phyloP scores from a whole-genome alignment of 1,140 invertebrate species.

The Thalassaphorura encarpata region DNA sequence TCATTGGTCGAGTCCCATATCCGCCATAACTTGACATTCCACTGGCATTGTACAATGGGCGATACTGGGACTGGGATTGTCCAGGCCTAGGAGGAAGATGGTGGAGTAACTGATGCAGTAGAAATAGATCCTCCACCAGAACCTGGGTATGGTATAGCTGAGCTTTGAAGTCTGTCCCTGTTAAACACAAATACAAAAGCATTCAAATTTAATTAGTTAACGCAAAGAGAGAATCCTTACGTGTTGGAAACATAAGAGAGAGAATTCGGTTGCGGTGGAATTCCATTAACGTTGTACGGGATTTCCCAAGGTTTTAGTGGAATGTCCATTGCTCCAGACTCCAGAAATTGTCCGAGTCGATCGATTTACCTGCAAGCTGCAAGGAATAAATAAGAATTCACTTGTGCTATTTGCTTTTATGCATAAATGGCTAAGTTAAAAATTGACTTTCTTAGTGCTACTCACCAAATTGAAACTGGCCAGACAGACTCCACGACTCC shows the following conservation, averaged over 20 bases:
- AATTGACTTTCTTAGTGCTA: too few species aligned
- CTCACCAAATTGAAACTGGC: too few species aligned
- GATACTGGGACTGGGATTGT: conserved; percentile 22
- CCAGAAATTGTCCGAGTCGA: too few species aligned
- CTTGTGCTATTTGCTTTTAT: too few species aligned
- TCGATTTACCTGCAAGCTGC: too few species aligned
- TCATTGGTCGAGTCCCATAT: conserved; percentile 1
- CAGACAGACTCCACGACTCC: too few species aligned
- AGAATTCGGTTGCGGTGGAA: too few species aligned
- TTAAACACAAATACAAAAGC: conserved; percentile 8
- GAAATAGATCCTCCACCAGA: conserved; percentile 18
- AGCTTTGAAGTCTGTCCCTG: conserved; percentile 28
- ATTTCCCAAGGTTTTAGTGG: conserved; percentile 29
- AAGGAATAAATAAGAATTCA: too few species aligned
- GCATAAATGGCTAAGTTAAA: too few species aligned
- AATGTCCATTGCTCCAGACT: conserved; percentile 8
- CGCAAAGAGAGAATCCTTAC: too few species aligned
- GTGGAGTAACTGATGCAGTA: not conserved
- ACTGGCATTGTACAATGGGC: conserved; percentile 21
- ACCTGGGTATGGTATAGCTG: conserved; percentile 23
- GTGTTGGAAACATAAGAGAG: too few species aligned
- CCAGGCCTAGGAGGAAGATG: not conserved
- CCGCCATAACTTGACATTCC: not conserved
- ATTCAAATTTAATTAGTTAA: too few species aligned
- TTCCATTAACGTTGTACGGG: not conserved